Conservation (phyloP, 2,888 invertebrate genomes). For the Acanthosepion lycidas region DNA sequence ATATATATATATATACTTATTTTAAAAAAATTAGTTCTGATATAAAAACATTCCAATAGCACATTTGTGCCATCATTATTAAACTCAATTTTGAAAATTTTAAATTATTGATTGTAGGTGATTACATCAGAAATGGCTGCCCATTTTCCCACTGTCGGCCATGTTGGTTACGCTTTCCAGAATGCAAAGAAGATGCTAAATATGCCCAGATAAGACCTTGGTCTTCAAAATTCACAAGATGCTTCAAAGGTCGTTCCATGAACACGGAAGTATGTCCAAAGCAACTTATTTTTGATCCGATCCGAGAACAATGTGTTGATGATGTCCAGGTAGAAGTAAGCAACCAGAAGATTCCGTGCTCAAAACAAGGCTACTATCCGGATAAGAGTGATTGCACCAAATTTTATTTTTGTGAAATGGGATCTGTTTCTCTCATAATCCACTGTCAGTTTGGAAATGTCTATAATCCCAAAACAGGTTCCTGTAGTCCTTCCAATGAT, state of each 20-base stretch:
- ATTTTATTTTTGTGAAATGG: slow-evolving; percentile 57
- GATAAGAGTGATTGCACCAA: slow-evolving; percentile 61
- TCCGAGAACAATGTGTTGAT: slow-evolving; percentile 55
- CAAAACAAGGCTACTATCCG: slow-evolving; percentile 53
- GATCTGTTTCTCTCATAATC: slow-evolving; percentile 51
- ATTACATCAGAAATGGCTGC: slow-evolving; percentile 58
- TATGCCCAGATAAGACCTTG: slow-evolving; percentile 57
- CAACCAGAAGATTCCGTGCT: slow-evolving; percentile 54
- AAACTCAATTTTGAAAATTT: neutral
- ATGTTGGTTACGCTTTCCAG: slow-evolving; percentile 58
- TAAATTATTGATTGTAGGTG: slow-evolving; percentile 53
- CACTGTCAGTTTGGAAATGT: slow-evolving; percentile 52
- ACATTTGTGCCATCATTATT: neutral
- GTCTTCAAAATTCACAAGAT: slow-evolving; percentile 58
- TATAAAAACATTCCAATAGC: neutral
- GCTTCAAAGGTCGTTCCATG: slow-evolving; percentile 54
- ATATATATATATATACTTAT: neutral
- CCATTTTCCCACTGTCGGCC: slow-evolving; percentile 58
- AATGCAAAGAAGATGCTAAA: slow-evolving; percentile 55
- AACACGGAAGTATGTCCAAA: slow-evolving; percentile 50
- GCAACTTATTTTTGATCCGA: slow-evolving; percentile 54
- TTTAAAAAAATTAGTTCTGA: neutral
- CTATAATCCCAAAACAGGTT: slow-evolving; percentile 38
- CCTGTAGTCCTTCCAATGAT: neutral
- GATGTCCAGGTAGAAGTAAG: slow-evolving; percentile 54